phyloP scores from a whole-genome alignment of 1,140 invertebrate species.

The Zaprionus camerounensis region DNA sequence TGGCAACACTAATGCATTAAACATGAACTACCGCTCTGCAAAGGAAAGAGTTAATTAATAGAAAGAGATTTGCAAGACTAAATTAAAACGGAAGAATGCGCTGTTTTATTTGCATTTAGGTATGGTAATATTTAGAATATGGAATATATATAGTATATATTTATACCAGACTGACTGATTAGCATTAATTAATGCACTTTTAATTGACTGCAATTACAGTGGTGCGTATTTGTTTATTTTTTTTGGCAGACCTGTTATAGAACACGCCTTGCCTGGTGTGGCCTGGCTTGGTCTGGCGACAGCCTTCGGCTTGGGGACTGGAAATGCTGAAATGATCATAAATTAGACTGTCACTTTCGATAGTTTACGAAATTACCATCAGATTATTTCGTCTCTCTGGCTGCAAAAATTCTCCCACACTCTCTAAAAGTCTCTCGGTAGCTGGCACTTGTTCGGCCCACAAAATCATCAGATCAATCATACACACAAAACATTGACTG shows the following conservation, averaged over 20 bases:
- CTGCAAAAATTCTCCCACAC: conserved; percentile 74
- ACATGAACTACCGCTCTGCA: not conserved
- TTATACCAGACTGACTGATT: not conserved
- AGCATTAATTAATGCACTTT: conserved; percentile 6
- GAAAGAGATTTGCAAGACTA: conserved; percentile 7
- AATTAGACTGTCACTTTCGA: conserved; percentile 71
- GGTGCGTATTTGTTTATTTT: not conserved
- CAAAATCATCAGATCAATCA: conserved; percentile 80
- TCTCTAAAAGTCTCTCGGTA: conserved; percentile 60
- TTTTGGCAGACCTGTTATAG: conserved; percentile 4
- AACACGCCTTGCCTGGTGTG: not conserved
- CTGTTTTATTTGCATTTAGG: not conserved
- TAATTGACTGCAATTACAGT: not conserved
- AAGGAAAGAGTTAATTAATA: conserved; percentile 7
- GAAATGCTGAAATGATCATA: conserved; percentile 45
- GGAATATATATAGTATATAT: not conserved
- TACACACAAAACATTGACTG: conserved; percentile 47
- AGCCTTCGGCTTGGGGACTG: conserved; percentile 37
- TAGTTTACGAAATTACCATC: conserved; percentile 73
- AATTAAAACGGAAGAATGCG: conserved; percentile 14
- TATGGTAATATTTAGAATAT: not conserved
- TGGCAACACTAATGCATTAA: not conserved
- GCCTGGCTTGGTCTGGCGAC: not conserved
- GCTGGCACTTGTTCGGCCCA: conserved; percentile 59
- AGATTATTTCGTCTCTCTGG: conserved; percentile 44